A percentile compares a stretch with the other conserved stretches of the same genome.
Evolutionary conservation across 2,113 vertebrate genomes (phyloP).

Genomic region (cat (Felis catus)): F.catus_Fca126_mat1.0 CM031419.1:103344001-103344500

Average conservation of each 20-base stretch:
- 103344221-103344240: not conserved
- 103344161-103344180: not conserved
- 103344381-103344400: not conserved
- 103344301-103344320: not conserved
- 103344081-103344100: not conserved
- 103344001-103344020: not conserved
- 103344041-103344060: not conserved
- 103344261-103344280: not conserved
- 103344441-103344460: not conserved
- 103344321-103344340: not conserved
- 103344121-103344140: not conserved
- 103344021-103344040: not conserved
- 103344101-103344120: not conserved
- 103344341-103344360: not conserved
- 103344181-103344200: not conserved
- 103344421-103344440: not conserved
- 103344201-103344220: not conserved
- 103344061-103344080: not conserved
- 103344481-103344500: constrained; percentile 24
- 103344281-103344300: not conserved
- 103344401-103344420: not conserved
- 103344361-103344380: not conserved
- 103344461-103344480: not conserved
- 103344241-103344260: not conserved
- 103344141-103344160: accelerated